Percentiles rank a stretch among this genome's conserved stretches.
phyloP scores from a whole-genome alignment of 64 coral and sea anemone species.

The Montipora sp. region DNA sequence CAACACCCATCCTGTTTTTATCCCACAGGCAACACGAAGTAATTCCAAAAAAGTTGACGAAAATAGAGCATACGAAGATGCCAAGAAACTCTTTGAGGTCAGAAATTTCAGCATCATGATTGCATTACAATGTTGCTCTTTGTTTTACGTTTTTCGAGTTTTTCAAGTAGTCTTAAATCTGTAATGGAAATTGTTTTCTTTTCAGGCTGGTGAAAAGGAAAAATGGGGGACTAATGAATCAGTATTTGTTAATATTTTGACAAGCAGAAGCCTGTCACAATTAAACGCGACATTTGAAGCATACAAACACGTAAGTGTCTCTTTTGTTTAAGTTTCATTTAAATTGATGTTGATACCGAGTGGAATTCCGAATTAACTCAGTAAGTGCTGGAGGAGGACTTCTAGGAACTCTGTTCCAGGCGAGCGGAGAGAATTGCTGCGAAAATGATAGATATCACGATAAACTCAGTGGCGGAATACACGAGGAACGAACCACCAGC shows the following conservation, averaged over 20 bases:
- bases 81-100: slow-evolving; percentile 48
- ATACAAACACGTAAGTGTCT: slow-evolving; percentile 69
- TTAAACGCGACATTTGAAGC: slow-evolving; percentile 63
- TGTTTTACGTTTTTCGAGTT: background rate
- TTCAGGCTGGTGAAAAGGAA: slow-evolving; percentile 62
- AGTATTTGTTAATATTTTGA: slow-evolving; percentile 67
- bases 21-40: slow-evolving; percentile 29
- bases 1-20: no score
- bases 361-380: background rate
- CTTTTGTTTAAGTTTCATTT: no score
- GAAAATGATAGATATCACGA: no score
- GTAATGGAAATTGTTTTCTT: background rate
- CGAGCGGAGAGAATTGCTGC: no score
- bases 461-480: no score
- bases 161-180: background rate
- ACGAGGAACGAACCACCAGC: no score
- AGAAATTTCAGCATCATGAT: background rate
- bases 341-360: no score
- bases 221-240: slow-evolving; percentile 81
- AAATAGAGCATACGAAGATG: slow-evolving; percentile 62
- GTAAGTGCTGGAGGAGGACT: background rate
- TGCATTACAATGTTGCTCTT: background rate
- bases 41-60: slow-evolving; percentile 43
- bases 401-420: no score
- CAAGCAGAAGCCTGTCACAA: slow-evolving; percentile 42